phyloP scores from a whole-genome alignment of 2,888 invertebrate species.

The Lacanobia wlatinum region DNA sequence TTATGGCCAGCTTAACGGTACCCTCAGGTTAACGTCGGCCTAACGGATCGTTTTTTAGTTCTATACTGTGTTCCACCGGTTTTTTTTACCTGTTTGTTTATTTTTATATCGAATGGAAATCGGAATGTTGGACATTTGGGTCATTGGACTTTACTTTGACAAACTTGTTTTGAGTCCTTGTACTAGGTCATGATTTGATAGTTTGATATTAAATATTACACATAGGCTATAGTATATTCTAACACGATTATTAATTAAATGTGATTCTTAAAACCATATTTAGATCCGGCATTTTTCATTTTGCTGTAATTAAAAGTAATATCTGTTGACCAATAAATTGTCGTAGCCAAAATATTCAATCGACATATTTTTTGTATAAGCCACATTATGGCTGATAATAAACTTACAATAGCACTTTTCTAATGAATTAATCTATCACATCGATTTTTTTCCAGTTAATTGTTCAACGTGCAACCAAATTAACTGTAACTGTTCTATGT shows the following conservation, averaged over 20 bases:
- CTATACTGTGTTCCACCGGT: constrained; percentile 37
- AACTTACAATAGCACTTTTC: too few relatives aligned
- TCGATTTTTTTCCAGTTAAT: too few relatives aligned
- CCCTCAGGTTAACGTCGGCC: constrained; percentile 64
- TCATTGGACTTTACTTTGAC: constrained; percentile 33
- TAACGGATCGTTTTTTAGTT: constrained; percentile 68
- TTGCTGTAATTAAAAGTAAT: not conserved
- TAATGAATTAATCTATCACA: too few relatives aligned
- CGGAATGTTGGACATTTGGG: constrained; percentile 46
- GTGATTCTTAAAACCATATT: too few relatives aligned
- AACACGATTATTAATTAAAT: not conserved
- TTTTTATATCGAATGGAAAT: constrained; percentile 46
- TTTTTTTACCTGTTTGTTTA: constrained; percentile 34
- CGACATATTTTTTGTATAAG: too few relatives aligned
- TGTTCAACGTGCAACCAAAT: not conserved
- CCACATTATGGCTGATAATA: too few relatives aligned
- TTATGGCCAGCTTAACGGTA: constrained; percentile 62
- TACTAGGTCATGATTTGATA: constrained; percentile 9
- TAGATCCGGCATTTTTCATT: too few relatives aligned
- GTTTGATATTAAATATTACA: not conserved
- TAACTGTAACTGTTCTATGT: not conserved
- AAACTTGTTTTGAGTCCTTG: constrained; percentile 38
- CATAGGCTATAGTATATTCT: too few relatives aligned
- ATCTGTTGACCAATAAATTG: not conserved
- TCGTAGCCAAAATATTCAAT: too few relatives aligned